These are phyloP conservation scores for Aphis gossypii DNA, from an alignment of 1,140 invertebrate species.

Conservation along the genomic window DNA sequence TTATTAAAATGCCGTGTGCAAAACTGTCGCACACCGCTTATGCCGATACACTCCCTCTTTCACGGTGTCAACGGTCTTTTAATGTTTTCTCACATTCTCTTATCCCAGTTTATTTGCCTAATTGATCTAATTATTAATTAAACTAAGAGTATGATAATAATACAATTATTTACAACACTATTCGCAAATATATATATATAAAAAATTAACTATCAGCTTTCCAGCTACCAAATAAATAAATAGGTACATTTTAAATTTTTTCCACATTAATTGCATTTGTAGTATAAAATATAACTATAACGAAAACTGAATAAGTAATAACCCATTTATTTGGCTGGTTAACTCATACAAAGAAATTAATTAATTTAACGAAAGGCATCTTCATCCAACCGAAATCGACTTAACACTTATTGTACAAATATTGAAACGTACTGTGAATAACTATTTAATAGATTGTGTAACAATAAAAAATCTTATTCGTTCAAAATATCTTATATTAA, in stretches of 20 bases:
- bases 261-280: background rate
- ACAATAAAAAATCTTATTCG: too few relatives aligned
- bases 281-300: background rate
- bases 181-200: background rate
- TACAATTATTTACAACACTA: background rate
- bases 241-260: background rate
- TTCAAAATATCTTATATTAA: too few relatives aligned
- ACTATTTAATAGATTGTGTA: too few relatives aligned
- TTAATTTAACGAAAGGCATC: background rate
- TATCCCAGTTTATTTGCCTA: background rate
- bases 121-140: background rate
- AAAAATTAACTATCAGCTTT: background rate
- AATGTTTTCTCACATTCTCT: background rate
- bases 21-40: too few relatives aligned
- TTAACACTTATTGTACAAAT: too few relatives aligned
- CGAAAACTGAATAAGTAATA: background rate
- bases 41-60: too few relatives aligned
- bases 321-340: background rate
- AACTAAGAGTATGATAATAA: background rate
- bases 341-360: background rate
- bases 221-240: background rate
- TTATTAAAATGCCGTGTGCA: too few relatives aligned
- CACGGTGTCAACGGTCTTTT: background rate
- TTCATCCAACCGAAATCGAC: background rate
- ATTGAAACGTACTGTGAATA: too few relatives aligned